phyloP scores from a whole-genome alignment of 2,797 vertebrate genomes.

The Phrynocephalus guinanensis region DNA sequence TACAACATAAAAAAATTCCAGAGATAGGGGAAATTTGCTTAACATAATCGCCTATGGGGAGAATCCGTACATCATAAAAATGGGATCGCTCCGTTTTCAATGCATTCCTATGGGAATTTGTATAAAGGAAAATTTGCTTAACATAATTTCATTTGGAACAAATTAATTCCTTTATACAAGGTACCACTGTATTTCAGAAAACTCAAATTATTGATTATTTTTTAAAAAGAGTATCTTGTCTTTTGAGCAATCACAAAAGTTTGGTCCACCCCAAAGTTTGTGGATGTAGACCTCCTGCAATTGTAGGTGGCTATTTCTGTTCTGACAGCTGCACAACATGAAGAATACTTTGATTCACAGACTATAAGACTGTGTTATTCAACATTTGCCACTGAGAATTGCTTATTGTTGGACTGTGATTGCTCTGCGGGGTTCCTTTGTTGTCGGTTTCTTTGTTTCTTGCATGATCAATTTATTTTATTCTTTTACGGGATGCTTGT shows the following conservation, averaged over 20 bases:
- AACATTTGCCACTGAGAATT: background rate
- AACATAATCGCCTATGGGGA: too few species aligned
- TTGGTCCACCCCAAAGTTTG: background rate
- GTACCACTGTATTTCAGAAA: background rate
- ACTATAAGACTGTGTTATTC: background rate
- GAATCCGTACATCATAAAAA: too few species aligned
- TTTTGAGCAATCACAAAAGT: background rate
- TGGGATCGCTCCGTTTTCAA: too few species aligned
- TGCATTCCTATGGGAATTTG: too few species aligned
- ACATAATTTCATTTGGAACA: too few species aligned
- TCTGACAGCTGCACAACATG: background rate
- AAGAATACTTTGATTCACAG: slow-evolving; percentile 4
- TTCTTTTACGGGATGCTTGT: background rate
- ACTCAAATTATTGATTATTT: background rate
- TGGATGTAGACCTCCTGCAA: background rate
- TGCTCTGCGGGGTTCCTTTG: background rate
- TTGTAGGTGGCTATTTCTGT: background rate
- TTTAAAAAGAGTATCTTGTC: background rate
- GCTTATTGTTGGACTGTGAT: background rate
- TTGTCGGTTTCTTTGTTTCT: background rate
- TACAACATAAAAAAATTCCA: too few species aligned
- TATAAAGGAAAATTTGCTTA: background rate
- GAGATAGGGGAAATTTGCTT: too few species aligned
- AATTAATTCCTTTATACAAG: too few species aligned
- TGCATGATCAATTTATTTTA: slow-evolving; percentile 1